Percentiles rank a stretch among this genome's conserved stretches.
These are phyloP conservation scores for Philopedon plagiatum DNA, from an alignment of 2,888 invertebrate species.

Conservation along the genomic window DNA sequence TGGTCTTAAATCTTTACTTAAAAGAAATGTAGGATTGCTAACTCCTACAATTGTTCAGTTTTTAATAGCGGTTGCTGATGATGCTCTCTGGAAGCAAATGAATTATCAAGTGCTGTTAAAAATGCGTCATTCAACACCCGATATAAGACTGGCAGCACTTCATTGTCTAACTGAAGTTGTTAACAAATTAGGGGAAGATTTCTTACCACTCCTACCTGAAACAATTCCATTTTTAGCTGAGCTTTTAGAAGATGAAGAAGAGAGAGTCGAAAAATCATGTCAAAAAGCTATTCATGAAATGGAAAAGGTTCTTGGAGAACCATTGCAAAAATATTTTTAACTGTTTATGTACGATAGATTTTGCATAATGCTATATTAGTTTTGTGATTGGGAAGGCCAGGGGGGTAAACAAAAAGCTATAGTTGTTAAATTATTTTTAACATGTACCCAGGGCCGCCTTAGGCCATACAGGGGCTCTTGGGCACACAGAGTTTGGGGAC, in stretches of 20 bases:
- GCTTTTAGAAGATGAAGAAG: slow-evolving; percentile 90
- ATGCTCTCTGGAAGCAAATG: slow-evolving; percentile 90
- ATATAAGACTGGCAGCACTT: slow-evolving; percentile 82
- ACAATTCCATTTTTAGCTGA: slow-evolving; percentile 96
- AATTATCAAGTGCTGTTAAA: slow-evolving; percentile 93
- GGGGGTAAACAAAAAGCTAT: too few relatives aligned
- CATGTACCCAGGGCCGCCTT: too few relatives aligned
- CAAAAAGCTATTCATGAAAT: slow-evolving; percentile 87
- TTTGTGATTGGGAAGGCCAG: too few relatives aligned
- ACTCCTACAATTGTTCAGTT: slow-evolving; percentile 88
- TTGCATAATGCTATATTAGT: background rate
- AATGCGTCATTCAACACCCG: slow-evolving; percentile 82
- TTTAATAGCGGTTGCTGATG: slow-evolving; percentile 86
- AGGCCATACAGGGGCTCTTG: too few relatives aligned
- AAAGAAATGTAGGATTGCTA: slow-evolving; percentile 74
- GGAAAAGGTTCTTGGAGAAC: slow-evolving; percentile 90
- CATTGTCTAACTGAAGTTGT: slow-evolving; percentile 84
- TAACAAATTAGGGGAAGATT: slow-evolving; percentile 88
- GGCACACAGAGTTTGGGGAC: too few relatives aligned
- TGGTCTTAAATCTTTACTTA: slow-evolving; percentile 74
- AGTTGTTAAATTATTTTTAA: too few relatives aligned
- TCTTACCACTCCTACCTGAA: slow-evolving; percentile 90
- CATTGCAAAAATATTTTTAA: slow-evolving; percentile 89
- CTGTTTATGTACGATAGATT: background rate
- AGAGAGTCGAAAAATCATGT: slow-evolving; percentile 84